Evolutionary conservation across 2,888 invertebrate species (phyloP), one percentile per base, ranked within the genome.

Genomic region (Zonitis immaculata): DNA sequence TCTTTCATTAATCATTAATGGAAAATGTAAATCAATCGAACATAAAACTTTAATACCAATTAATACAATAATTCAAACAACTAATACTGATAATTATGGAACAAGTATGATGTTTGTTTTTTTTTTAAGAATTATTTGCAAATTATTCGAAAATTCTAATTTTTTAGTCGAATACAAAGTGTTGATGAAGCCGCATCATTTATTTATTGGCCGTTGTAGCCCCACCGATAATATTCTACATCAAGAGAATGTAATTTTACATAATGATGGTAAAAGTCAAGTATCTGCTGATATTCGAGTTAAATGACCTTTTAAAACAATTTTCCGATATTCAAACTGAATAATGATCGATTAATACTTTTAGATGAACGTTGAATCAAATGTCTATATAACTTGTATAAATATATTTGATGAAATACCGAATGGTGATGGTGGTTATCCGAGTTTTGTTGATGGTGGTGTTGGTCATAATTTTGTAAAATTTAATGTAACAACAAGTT

Each of bases 321-420:
- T 44, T 26, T 44, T 1, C 12, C n/a, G 32, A 20, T 51, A n/a
- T n/a, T n/a, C n/a, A n/a, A n/a, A n/a, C n/a, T n/a, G n/a, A n/a
- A n/a, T n/a, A n/a, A n/a, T n/a, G n/a, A n/a, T n/a, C n/a, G n/a
- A 25, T 45, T 45, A 45, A 68, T 76, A 59, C 64, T n/a, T n/a
- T n/a, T n/a, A 76, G 70, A 69, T 77, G 9, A 71, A 70, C 25
- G 66, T 78, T 4, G 74, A 76, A 12, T 76, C 72, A 1, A 65
- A 68, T 0, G 69, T 76, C 11, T 69, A 71, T 42, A 75, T 79
- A 65, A 75, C 73, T 4, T 78, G 77, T 49, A 74, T 77, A 9
- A 73, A 76, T 52, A 68, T 76, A 30, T 63, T 69, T 20, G 76
- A 76, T 52, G 71, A 73, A 62, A 61, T 65, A 27, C 61, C 68